phyloP scores from a whole-genome alignment of 1,140 invertebrate genomes.

The Cyphomyrmex costatus region DNA sequence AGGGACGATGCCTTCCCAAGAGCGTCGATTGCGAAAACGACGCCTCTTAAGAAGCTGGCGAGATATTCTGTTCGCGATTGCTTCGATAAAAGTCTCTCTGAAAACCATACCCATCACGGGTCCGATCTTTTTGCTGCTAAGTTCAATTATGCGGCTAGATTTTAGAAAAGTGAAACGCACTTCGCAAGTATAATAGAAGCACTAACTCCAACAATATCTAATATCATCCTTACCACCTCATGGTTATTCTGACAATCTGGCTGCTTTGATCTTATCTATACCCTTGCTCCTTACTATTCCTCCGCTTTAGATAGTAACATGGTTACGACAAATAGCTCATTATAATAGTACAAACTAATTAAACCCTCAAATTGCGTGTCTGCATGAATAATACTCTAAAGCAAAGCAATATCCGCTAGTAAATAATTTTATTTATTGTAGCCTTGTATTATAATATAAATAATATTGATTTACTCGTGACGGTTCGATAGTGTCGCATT shows the following conservation, averaged over 20 bases:
- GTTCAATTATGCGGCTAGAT: slow-evolving; percentile 33
- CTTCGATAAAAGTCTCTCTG: slow-evolving; percentile 4
- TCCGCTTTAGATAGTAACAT: neutral
- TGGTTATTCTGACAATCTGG: neutral
- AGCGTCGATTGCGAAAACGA: slow-evolving; percentile 47
- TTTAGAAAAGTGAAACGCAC: slow-evolving; percentile 22
- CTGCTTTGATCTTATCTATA: neutral
- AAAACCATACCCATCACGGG: neutral
- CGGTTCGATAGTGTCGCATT: neutral
- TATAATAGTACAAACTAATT: slow-evolving; percentile 13
- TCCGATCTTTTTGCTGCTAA: neutral
- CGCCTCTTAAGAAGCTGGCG: slow-evolving; percentile 36
- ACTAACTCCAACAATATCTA: neutral
- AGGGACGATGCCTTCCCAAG: slow-evolving; percentile 19
- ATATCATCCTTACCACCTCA: neutral
- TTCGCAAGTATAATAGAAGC: slow-evolving; percentile 28
- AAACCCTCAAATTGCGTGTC: neutral
- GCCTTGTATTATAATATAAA: no score
- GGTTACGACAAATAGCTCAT: slow-evolving; percentile 10
- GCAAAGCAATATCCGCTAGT: neutral
- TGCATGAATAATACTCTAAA: neutral
- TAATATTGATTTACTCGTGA: slow-evolving; percentile 20
- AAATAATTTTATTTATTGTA: slow-evolving; percentile 8
- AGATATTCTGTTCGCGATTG: slow-evolving; percentile 63
- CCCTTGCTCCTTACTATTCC: neutral